phyloP scores from a whole-genome alignment of 2,888 invertebrate species.

The Rutpela maculata region DNA sequence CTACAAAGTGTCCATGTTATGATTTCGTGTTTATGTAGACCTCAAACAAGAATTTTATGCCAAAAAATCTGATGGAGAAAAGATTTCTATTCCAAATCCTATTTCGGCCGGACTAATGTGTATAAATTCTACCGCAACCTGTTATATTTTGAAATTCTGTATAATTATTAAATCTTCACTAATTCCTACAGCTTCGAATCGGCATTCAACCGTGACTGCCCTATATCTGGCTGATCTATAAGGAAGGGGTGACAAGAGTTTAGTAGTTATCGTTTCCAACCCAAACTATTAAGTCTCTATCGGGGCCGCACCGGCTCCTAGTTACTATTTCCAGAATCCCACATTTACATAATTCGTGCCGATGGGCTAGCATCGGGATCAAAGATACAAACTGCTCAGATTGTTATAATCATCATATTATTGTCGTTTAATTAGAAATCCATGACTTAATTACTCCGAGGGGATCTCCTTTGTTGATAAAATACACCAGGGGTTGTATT shows the following conservation, averaged over 20 bases:
- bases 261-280: slow-evolving; percentile 31
- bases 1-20: no score
- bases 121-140: no score
- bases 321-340: slow-evolving; percentile 30
- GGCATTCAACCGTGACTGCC: background rate
- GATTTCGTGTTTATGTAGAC: no score
- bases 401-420: slow-evolving; percentile 36
- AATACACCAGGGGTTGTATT: background rate
- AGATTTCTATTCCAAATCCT: no score
- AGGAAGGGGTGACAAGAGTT: slow-evolving; percentile 35
- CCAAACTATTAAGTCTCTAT: slow-evolving; percentile 26
- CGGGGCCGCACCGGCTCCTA: slow-evolving; percentile 24
- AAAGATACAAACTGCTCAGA: slow-evolving; percentile 33
- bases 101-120: no score
- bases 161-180: background rate
- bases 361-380: slow-evolving; percentile 24
- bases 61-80: no score
- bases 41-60: no score
- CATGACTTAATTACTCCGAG: slow-evolving; percentile 18
- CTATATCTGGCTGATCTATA: slow-evolving; percentile 23
- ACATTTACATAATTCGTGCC: slow-evolving; percentile 36
- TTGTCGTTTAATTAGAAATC: slow-evolving; percentile 30
- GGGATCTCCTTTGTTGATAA: slow-evolving; percentile 5
- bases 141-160: background rate
- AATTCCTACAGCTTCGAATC: slow-evolving; percentile 1